Conservation (phyloP, 2,113 vertebrate genomes). For the Thryonomys swinderianus region DNA sequence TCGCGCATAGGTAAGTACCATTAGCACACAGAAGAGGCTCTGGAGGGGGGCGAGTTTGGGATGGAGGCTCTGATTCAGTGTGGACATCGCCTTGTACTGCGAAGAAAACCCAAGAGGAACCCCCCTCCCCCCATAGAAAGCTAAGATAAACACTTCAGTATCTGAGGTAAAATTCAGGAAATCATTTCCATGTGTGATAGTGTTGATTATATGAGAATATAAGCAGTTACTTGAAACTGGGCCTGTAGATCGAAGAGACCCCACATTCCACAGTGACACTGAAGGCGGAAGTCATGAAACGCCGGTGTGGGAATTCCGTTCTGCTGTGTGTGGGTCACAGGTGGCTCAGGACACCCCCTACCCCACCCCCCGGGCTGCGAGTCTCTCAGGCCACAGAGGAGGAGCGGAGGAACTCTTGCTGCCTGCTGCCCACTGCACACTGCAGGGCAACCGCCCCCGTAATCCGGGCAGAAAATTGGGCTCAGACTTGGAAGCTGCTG, state of each 20-base stretch:
- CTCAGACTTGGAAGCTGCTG: constrained; percentile 23
- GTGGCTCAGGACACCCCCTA: background rate
- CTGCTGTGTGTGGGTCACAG: background rate
- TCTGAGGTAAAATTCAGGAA: background rate
- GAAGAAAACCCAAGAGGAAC: background rate
- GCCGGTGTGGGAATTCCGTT: background rate
- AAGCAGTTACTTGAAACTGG: background rate
- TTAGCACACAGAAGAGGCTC: background rate
- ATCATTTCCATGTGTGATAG: background rate
- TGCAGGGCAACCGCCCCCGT: background rate
- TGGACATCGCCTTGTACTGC: background rate
- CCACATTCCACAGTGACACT: background rate
- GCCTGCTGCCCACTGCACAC: background rate
- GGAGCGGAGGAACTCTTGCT: background rate
- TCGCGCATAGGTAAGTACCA: background rate
- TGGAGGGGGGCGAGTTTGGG: background rate
- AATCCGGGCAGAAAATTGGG: background rate
- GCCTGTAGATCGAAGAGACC: background rate
- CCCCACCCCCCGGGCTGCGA: background rate
- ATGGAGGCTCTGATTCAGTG: background rate
- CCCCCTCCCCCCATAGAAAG: background rate
- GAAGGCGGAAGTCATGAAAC: background rate
- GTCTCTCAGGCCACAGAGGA: background rate
- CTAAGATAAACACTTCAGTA: background rate
- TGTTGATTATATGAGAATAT: background rate